These are phyloP conservation scores for Drosophila pectinifera DNA, from an alignment of 1,140 invertebrate species.

Conservation along the genomic window DNA sequence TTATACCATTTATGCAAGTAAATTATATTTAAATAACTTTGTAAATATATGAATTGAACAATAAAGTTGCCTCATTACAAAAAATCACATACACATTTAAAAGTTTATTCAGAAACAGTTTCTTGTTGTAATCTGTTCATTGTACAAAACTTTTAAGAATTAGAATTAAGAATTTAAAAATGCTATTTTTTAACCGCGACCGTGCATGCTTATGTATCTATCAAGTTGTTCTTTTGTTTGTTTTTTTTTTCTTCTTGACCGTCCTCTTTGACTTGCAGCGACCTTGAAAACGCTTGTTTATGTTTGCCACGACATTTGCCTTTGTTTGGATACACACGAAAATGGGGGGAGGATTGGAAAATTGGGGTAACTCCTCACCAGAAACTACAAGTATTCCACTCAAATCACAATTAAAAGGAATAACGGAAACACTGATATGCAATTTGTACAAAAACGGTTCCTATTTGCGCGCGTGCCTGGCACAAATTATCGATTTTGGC, in stretches of 20 bases:
- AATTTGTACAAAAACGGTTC: slow-evolving; percentile 1
- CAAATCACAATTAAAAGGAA: background rate
- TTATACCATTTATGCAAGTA: no score
- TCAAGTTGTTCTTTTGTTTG: slow-evolving; percentile 28
- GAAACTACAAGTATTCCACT: background rate
- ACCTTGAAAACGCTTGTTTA: slow-evolving; percentile 79
- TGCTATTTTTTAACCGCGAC: slow-evolving; percentile 1
- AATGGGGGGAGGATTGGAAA: background rate
- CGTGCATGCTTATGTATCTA: slow-evolving; percentile 22
- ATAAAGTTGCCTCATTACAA: no score
- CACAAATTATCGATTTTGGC: slow-evolving; percentile 78
- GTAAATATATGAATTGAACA: no score
- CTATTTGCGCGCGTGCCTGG: slow-evolving; percentile 43
- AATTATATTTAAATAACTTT: no score
- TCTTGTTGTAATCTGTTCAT: no score
- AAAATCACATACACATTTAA: no score
- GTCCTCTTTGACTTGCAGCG: slow-evolving; percentile 62
- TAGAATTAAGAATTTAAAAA: background rate
- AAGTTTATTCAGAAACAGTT: no score
- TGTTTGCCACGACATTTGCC: slow-evolving; percentile 49
- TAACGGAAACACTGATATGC: background rate
- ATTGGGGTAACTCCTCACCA: slow-evolving; percentile 13
- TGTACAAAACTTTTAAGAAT: no score
- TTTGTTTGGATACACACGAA: slow-evolving; percentile 30
- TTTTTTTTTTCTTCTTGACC: slow-evolving; percentile 35